Conservation (phyloP, 1,140 invertebrate genomes). For the Caenorhabditis brenneri region DNA sequence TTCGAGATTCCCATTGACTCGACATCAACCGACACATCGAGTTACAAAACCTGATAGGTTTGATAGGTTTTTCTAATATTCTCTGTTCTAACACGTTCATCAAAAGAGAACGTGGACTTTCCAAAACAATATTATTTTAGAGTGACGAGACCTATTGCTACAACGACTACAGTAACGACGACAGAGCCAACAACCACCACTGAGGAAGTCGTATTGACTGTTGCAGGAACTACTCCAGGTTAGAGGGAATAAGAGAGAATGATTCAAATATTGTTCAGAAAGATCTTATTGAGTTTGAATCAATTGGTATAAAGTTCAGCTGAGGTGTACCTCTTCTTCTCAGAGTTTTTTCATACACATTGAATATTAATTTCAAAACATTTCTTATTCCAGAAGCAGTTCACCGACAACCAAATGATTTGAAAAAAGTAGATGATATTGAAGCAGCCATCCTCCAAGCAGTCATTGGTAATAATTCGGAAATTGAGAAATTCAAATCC, state of each 20-base stretch:
- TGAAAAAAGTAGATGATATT: background rate
- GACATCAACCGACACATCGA: conserved; percentile 32
- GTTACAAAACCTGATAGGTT: conserved; percentile 16
- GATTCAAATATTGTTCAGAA: too few relatives aligned
- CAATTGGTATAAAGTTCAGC: too few relatives aligned
- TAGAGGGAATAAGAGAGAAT: too few relatives aligned
- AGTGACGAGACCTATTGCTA: background rate
- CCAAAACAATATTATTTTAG: background rate
- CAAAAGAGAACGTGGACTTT: background rate
- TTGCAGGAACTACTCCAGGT: background rate
- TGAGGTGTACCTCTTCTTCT: background rate
- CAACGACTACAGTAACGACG: conserved; percentile 1
- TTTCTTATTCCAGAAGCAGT: background rate
- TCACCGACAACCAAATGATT: background rate
- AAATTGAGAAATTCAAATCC: background rate
- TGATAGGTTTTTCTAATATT: conserved; percentile 37
- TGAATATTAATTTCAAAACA: too few relatives aligned
- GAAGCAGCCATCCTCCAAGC: conserved; percentile 9
- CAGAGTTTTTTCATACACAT: background rate
- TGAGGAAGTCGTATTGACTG: background rate
- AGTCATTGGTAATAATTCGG: background rate
- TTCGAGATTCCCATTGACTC: background rate
- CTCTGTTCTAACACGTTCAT: background rate
- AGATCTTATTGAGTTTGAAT: too few relatives aligned
- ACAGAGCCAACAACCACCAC: background rate